A percentile compares a stretch with the other conserved stretches of the same genome.
Evolutionary conservation across 2,113 vertebrate species (phyloP).

Genomic region (Arenaria interpres): DNA sequence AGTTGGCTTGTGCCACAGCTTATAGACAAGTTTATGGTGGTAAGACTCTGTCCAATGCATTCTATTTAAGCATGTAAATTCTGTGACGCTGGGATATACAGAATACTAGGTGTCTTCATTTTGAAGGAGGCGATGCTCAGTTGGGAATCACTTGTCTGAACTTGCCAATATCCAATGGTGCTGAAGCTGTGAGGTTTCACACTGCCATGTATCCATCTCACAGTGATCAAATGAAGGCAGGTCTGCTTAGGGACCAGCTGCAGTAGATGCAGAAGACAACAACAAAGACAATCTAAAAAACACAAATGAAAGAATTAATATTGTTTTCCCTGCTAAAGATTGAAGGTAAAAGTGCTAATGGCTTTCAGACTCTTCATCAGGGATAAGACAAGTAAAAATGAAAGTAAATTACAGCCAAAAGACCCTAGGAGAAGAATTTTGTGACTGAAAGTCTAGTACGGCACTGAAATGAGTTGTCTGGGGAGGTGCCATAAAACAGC

Average conservation of each 20-base stretch:
- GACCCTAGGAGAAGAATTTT: neutral
- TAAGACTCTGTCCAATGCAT: neutral
- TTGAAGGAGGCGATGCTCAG: neutral
- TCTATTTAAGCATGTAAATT: neutral
- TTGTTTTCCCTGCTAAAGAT: neutral
- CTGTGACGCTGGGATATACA: no score
- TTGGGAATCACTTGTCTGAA: neutral
- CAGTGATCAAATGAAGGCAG: neutral
- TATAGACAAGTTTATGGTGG: neutral
- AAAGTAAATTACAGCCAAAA: neutral
- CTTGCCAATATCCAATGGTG: neutral
- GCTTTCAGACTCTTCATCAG: neutral
- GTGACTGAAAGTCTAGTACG: neutral
- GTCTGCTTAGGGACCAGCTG: rapidly evolving
- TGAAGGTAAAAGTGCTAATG: neutral
- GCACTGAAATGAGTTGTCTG: neutral
- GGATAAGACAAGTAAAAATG: neutral
- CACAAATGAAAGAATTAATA: neutral
- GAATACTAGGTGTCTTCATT: neutral
- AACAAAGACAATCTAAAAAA: neutral
- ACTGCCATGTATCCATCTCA: neutral
- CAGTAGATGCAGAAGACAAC: neutral
- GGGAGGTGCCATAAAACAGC: rapidly evolving
- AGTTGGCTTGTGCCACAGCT: rapidly evolving
- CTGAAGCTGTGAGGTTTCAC: neutral